phyloP scores from a whole-genome alignment of 2,113 vertebrate genomes.

The Nyctibius bracteatus region DNA sequence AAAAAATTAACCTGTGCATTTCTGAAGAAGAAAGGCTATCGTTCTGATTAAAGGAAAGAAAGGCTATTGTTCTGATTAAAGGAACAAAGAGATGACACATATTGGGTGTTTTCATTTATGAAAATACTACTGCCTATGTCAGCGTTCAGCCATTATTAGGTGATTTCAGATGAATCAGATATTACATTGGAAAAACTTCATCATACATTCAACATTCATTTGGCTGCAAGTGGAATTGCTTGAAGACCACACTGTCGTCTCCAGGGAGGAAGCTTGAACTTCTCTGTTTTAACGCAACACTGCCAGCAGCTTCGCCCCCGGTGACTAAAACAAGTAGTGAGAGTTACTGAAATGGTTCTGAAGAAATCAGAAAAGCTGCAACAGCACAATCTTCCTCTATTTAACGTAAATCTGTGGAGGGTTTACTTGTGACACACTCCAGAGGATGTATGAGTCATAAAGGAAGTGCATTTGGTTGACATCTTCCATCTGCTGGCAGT shows the following conservation, averaged over 20 bases:
- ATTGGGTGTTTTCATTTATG: neutral
- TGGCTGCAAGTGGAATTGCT: neutral
- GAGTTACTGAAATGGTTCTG: neutral
- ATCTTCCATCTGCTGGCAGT: neutral
- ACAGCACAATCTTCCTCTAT: neutral
- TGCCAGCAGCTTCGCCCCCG: neutral
- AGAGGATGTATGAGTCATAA: neutral
- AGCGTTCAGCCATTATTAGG: neutral
- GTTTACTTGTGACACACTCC: neutral
- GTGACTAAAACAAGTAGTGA: neutral
- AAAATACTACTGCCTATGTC: neutral
- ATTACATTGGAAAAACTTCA: neutral
- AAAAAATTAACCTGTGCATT: neutral
- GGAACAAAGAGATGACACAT: neutral
- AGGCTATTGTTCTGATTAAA: neutral
- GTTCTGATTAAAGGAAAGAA: neutral
- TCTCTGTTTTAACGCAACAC: fast-evolving
- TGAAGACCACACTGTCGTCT: neutral
- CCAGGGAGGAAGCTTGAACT: neutral
- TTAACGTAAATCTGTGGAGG: neutral
- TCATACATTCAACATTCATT: neutral
- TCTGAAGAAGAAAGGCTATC: neutral
- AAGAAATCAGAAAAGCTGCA: neutral
- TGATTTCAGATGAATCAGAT: neutral
- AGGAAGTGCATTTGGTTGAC: neutral